phyloP scores from a whole-genome alignment of 2,113 vertebrate species.

The Centropus unirufus region DNA sequence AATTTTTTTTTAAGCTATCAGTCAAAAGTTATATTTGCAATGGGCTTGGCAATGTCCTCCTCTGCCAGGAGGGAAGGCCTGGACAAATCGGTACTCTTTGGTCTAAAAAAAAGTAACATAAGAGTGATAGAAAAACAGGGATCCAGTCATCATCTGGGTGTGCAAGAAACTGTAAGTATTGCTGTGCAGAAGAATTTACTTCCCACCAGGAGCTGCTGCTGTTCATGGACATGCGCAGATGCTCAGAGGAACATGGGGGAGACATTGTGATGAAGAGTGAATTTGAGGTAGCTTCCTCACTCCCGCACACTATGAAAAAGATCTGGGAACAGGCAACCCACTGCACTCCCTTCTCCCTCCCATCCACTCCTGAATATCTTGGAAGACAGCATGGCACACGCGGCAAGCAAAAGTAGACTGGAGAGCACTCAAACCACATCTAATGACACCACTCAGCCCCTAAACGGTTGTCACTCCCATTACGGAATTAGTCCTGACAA shows the following conservation, averaged over 20 bases:
- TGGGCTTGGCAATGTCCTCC: neutral
- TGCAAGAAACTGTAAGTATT: accelerated
- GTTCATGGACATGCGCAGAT: neutral
- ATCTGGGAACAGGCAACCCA: neutral
- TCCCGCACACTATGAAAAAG: neutral
- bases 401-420: neutral
- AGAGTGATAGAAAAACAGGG: neutral
- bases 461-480: conserved; percentile 50
- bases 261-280: neutral
- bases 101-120: neutral
- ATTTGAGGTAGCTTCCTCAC: neutral
- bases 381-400: neutral
- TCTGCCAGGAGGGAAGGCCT: neutral
- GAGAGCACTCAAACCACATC: neutral
- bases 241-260: accelerated
- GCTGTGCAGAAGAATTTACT: neutral
- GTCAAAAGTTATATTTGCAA: neutral
- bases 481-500: conserved; percentile 50
- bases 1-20: neutral
- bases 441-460: conserved; percentile 38
- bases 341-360: neutral
- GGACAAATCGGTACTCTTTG: neutral
- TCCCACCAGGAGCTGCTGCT: neutral
- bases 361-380: neutral
- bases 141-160: neutral